A percentile compares a stretch with the other conserved stretches of the same genome.
These are phyloP conservation scores for Aporrectodea caliginosa DNA, from an alignment of 1,140 invertebrate species.

Conservation along the genomic window DNA sequence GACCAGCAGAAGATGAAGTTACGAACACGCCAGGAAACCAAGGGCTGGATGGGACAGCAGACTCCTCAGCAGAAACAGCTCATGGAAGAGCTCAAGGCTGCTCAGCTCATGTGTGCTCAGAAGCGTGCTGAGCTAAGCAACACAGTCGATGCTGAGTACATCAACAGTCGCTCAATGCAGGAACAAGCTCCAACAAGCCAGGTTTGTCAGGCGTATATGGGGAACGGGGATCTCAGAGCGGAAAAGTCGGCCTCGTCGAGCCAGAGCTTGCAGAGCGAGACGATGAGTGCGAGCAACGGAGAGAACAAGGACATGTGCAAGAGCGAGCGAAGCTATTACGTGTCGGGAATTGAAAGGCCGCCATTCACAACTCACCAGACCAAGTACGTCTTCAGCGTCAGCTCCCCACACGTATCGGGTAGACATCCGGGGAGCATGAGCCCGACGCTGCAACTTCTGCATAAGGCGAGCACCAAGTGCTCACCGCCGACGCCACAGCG, in stretches of 20 bases:
- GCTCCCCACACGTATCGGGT: not conserved
- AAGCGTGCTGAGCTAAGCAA: not conserved
- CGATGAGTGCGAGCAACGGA: not conserved
- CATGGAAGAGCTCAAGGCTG: not conserved
- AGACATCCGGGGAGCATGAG: not conserved
- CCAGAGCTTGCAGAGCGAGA: not conserved
- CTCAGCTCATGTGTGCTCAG: not conserved
- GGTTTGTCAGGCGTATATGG: not conserved
- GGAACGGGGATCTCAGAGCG: not conserved
- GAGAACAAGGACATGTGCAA: not conserved
- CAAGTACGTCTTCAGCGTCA: constrained; percentile 28
- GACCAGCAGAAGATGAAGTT: not conserved
- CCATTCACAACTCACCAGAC: constrained; percentile 31
- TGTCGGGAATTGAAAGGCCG: constrained; percentile 27
- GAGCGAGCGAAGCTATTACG: constrained; percentile 18
- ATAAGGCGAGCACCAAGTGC: not conserved
- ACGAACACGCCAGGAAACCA: not conserved
- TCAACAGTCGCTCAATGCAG: not conserved
- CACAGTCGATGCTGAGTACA: not conserved
- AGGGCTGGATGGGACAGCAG: not conserved
- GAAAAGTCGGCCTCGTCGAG: not conserved
- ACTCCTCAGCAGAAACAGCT: not conserved
- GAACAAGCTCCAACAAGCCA: not conserved
- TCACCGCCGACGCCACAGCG: not conserved
- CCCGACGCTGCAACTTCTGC: not conserved